Evolutionary conservation across 2,888 invertebrate genomes (phyloP).

Genomic region (Caenorhabditis sinica): DNA sequence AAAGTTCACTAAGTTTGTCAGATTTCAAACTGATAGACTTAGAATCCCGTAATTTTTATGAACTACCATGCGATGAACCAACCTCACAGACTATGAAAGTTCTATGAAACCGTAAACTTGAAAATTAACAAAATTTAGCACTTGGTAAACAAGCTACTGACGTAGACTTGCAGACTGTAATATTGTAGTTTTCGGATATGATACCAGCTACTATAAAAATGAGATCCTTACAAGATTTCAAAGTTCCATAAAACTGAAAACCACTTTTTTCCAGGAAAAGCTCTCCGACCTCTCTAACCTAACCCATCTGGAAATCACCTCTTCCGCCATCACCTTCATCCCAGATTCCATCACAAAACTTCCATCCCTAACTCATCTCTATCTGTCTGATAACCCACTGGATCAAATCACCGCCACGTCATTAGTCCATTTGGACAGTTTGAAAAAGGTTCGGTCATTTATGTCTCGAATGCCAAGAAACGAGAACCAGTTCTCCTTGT

Average conservation of each 20-base stretch:
- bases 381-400: slow-evolving; percentile 57
- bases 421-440: slow-evolving; percentile 39
- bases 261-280: slow-evolving; percentile 37
- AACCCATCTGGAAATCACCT: slow-evolving; percentile 63
- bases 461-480: background rate
- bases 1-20: no score
- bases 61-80: no score
- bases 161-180: no score
- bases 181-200: no score
- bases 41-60: no score
- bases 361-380: slow-evolving; percentile 49
- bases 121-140: no score
- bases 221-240: no score
- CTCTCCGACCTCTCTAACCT: slow-evolving; percentile 43
- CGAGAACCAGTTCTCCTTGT: slow-evolving; percentile 33
- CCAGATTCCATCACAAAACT: slow-evolving; percentile 45
- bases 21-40: no score
- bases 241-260: background rate
- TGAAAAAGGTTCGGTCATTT: slow-evolving; percentile 50
- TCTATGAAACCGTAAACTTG: no score
- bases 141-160: no score
- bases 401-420: slow-evolving; percentile 33
- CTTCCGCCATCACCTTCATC: slow-evolving; percentile 38
- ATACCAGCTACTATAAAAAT: no score
- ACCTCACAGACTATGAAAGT: no score